Evolutionary conservation across 2,888 invertebrate genomes (phyloP), one percentile per base, ranked within the genome.

Genomic region (Cotesia congregata): DNA sequence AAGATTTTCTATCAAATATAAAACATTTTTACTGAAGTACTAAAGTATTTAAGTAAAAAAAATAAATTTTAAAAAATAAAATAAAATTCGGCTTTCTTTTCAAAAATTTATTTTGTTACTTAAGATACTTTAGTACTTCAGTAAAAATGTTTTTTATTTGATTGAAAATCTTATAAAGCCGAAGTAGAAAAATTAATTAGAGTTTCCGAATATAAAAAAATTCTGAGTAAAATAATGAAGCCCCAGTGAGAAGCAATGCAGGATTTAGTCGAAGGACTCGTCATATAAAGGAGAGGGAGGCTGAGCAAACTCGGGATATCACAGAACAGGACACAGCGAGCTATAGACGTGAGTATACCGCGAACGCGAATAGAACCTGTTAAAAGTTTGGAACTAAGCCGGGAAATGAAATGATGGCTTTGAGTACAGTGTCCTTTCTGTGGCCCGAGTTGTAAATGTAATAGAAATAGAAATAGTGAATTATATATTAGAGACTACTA

Each of bases 341-440:
- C 2, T 30, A 30, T 30, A 30, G 38, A 65, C 65, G 38, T 20
- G 30, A 5, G 30, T 20, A 65, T 38, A 65, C 9, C 50, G 50
- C 12, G 9, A 7, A 50, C 9, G 50, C 9, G 50, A 12, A 76
- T 71, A 79, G 82, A 82, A 85, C 84, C 84, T 84, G 86, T 85
- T 85, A 85, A 86, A 87, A 87, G 85, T 88, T 86, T 77, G 41
- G 79, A 85, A 81, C 86, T 85, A 85, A 79, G 77, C 82, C 82
- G 83, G 82, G 80, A 84, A 85, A 85, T 83, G 81, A 83, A 82
- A 67, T 73, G 77, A 67, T 80, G 83, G 75, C 79, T 80, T 79
- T 83, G 78, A 65, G 64, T 74, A 68, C 50, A 70, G 65, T 50
- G 50, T 12, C 50, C 50, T 7, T 12, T 12, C 50, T 69, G 12